A percentile compares a stretch with the other conserved stretches of the same genome.
These are phyloP conservation scores for Papilio demoleus DNA, from an alignment of 2,888 invertebrate genomes.

Conservation along the genomic window DNA sequence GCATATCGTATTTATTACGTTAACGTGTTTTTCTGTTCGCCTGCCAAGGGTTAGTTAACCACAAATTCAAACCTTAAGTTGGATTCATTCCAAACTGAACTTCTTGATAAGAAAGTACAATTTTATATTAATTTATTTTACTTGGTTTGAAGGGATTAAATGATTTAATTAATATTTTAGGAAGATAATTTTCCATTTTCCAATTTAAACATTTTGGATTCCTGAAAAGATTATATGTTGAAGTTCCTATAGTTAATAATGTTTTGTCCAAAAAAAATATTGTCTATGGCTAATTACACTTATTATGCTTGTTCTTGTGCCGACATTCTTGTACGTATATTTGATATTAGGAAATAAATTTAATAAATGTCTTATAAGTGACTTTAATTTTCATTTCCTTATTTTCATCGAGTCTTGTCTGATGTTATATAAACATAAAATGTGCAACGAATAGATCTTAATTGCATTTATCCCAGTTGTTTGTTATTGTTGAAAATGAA, in stretches of 20 bases:
- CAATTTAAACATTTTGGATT: background rate
- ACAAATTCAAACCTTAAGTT: slow-evolving; percentile 15
- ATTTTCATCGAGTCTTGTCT: background rate
- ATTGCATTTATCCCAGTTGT: slow-evolving; percentile 8
- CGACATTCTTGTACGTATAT: slow-evolving; percentile 32
- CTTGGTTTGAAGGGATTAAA: background rate
- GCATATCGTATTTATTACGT: slow-evolving; percentile 19
- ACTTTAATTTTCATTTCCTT: slow-evolving; percentile 29
- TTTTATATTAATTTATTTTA: background rate
- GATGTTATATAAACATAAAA: slow-evolving; percentile 1
- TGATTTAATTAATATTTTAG: background rate
- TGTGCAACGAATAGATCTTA: background rate
- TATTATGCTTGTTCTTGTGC: slow-evolving; percentile 31
- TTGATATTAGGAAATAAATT: slow-evolving; percentile 40
- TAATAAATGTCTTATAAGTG: slow-evolving; percentile 25
- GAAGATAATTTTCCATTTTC: background rate
- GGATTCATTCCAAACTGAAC: slow-evolving; percentile 10
- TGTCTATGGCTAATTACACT: background rate
- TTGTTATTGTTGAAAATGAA: slow-evolving; percentile 27
- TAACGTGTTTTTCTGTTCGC: slow-evolving; percentile 26
- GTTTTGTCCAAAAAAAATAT: background rate
- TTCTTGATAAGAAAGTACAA: background rate
- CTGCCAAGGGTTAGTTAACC: slow-evolving; percentile 16
- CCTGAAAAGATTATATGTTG: no score
- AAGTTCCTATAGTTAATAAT: background rate